Evolutionary conservation across 2,888 invertebrate genomes (phyloP).

Genomic region (Sussaba pulchella): DNA sequence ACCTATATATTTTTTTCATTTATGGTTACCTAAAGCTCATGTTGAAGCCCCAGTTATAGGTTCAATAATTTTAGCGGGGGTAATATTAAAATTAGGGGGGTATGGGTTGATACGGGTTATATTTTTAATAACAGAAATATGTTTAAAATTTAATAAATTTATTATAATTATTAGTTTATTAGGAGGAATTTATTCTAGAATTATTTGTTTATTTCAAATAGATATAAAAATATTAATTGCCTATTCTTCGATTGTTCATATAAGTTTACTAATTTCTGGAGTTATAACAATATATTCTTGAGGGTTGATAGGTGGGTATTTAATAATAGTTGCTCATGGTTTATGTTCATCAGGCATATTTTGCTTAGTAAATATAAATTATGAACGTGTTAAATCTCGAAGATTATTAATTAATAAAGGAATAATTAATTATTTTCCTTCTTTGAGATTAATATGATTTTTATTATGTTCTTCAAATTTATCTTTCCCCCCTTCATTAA

Average conservation of each 20-base stretch:
- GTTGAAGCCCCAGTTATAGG: conserved; percentile 91
- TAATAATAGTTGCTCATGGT: conserved; percentile 88
- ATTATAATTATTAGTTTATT: conserved; percentile 86
- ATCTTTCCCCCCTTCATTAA: conserved; percentile 88
- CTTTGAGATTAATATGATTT: conserved; percentile 88
- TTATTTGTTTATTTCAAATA: conserved; percentile 89
- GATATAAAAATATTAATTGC: conserved; percentile 91
- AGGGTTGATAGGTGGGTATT: conserved; percentile 85
- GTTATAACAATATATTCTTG: conserved; percentile 86
- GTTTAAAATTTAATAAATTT: conserved; percentile 85
- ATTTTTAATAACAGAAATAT: conserved; percentile 84
- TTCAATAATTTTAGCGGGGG: conserved; percentile 90
- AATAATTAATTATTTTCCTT: conserved; percentile 87
- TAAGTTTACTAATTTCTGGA: conserved; percentile 87
- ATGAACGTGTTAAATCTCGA: conserved; percentile 87
- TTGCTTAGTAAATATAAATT: conserved; percentile 88
- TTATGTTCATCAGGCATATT: conserved; percentile 89
- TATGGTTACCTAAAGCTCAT: conserved; percentile 91
- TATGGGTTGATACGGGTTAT: conserved; percentile 88
- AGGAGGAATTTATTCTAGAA: conserved; percentile 87
- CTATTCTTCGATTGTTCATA: conserved; percentile 91
- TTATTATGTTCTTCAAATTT: conserved; percentile 88
- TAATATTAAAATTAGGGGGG: conserved; percentile 90
- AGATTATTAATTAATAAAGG: conserved; percentile 88
- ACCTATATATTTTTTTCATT: conserved; percentile 89